Conservation (phyloP, 1,140 invertebrate genomes). For the Drosophila paulistorum region DNA sequence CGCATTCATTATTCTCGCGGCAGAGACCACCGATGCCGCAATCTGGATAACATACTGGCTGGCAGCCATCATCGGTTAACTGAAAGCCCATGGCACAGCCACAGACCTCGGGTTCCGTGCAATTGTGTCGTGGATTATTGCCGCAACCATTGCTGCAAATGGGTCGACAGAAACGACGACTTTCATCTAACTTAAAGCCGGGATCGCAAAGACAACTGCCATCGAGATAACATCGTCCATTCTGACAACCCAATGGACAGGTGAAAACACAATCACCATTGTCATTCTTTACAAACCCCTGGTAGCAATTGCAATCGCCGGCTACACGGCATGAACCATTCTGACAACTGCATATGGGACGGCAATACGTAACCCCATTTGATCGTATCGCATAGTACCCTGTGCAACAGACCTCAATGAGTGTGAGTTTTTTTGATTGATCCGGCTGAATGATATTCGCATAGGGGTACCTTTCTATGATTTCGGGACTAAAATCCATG, state of each 20-base stretch:
- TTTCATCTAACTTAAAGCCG: slow-evolving; percentile 85
- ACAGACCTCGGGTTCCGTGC: slow-evolving; percentile 75
- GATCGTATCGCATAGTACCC: slow-evolving; percentile 85
- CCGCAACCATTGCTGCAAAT: slow-evolving; percentile 82
- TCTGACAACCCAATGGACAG: slow-evolving; percentile 76
- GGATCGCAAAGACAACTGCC: slow-evolving; percentile 85
- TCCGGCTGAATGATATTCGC: slow-evolving; percentile 56
- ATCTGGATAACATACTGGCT: slow-evolving; percentile 72
- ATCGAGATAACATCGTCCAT: slow-evolving; percentile 84
- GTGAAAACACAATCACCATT: slow-evolving; percentile 76
- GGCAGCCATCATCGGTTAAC: slow-evolving; percentile 69
- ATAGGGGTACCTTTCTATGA: slow-evolving; percentile 51
- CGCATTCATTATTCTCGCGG: slow-evolving; percentile 62
- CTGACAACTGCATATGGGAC: slow-evolving; percentile 85
- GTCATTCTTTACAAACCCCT: slow-evolving; percentile 84
- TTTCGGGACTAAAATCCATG: slow-evolving; percentile 39
- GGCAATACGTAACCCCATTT: slow-evolving; percentile 81
- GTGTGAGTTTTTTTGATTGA: slow-evolving; percentile 42
- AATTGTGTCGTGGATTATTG: slow-evolving; percentile 65
- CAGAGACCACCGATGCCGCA: slow-evolving; percentile 74
- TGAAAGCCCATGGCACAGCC: slow-evolving; percentile 70
- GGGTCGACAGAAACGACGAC: slow-evolving; percentile 83
- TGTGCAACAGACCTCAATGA: slow-evolving; percentile 84
- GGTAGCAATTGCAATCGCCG: slow-evolving; percentile 85
- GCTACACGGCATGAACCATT: slow-evolving; percentile 85